These are phyloP conservation scores for Tragelaphus buxtoni DNA, from an alignment of 2,113 vertebrate species.

Conservation along the genomic window DNA sequence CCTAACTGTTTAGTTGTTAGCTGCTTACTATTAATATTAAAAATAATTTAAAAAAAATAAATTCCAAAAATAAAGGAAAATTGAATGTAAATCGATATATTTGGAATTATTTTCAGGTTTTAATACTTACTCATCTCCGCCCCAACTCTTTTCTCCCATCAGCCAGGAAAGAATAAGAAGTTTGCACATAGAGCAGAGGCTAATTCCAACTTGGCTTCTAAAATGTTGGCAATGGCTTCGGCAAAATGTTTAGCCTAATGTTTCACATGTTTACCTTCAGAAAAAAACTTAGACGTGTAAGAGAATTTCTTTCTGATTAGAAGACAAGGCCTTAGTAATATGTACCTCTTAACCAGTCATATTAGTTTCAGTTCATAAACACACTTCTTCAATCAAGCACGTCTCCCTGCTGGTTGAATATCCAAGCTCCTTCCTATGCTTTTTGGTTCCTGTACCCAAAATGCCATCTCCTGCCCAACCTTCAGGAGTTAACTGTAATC, in stretches of 20 bases:
- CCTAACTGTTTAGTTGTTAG: neutral
- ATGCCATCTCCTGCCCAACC: neutral
- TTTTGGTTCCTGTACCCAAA: neutral
- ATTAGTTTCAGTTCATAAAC: neutral
- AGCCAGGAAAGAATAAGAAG: neutral
- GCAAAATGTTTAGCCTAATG: neutral
- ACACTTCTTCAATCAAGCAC: too few relatives aligned
- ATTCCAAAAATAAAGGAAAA: neutral
- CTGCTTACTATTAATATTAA: neutral
- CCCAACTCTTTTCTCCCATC: neutral
- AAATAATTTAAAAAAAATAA: neutral
- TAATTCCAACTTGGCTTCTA: neutral
- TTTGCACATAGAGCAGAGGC: neutral
- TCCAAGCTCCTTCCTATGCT: neutral
- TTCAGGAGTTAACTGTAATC: neutral
- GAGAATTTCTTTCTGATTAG: neutral
- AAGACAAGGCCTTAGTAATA: neutral
- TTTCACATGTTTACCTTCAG: neutral
- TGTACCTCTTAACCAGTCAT: neutral
- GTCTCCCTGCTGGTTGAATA: neutral
- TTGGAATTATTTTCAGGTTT: neutral
- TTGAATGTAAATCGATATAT: neutral
- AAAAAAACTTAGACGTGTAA: neutral
- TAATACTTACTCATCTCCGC: neutral
- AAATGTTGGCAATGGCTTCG: neutral